Conservation (phyloP, 2,797 vertebrate species). For the Anniella stebbinsi region DNA sequence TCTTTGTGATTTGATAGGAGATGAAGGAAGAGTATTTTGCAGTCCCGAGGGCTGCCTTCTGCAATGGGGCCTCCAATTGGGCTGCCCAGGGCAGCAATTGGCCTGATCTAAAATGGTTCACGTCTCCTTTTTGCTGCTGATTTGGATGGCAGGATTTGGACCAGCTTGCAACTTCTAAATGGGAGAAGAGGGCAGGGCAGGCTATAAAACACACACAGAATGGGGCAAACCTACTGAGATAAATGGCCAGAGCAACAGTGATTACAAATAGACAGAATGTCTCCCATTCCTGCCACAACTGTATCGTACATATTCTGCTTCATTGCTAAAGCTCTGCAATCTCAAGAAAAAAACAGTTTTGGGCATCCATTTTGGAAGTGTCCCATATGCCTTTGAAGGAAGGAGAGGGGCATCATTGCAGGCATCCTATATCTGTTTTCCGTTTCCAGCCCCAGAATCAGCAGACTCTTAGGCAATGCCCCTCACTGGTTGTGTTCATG, state of each 20-base stretch:
- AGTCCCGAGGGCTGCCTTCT: slow-evolving; percentile 54
- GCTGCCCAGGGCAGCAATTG: slow-evolving; percentile 71
- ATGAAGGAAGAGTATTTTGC: slow-evolving; percentile 54
- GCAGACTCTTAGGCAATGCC: not conserved
- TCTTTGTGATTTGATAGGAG: slow-evolving; percentile 64
- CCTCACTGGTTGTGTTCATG: not conserved
- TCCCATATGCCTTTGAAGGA: not conserved
- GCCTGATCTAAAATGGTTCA: slow-evolving; percentile 54
- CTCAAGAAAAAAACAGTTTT: not conserved
- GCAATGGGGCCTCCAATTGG: slow-evolving; percentile 55
- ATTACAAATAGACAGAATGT: slow-evolving; percentile 37
- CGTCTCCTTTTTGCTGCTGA: slow-evolving; percentile 34
- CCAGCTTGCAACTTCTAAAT: not conserved
- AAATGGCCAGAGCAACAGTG: slow-evolving; percentile 32
- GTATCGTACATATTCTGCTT: not conserved
- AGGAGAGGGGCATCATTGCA: not conserved
- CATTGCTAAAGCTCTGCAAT: not conserved
- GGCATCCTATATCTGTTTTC: not conserved
- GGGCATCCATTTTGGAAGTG: not conserved
- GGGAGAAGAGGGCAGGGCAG: slow-evolving; percentile 32
- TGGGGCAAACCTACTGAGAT: slow-evolving; percentile 12
- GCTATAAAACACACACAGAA: slow-evolving; percentile 21
- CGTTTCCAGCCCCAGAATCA: not conserved
- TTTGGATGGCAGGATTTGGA: slow-evolving; percentile 29
- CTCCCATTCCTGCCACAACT: slow-evolving; percentile 33